phyloP scores from a whole-genome alignment of 2,113 vertebrate species.

The Ptilonorhynchus violaceus region DNA sequence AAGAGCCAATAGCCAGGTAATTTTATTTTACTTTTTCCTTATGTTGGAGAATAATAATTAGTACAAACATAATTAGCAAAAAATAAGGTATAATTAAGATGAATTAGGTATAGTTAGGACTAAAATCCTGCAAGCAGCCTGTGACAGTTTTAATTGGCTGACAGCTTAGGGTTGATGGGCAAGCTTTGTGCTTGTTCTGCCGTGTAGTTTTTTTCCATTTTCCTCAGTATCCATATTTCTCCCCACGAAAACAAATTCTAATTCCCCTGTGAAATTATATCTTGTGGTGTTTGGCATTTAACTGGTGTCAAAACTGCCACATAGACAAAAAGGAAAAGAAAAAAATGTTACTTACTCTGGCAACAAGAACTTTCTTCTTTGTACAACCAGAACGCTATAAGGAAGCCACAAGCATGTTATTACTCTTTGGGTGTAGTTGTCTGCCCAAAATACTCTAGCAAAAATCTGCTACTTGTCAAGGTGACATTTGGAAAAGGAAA shows the following conservation, averaged over 20 bases:
- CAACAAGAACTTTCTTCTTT: conserved; percentile 36
- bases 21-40: neutral
- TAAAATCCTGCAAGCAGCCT: neutral
- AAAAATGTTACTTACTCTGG: conserved; percentile 19
- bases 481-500: neutral
- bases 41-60: neutral
- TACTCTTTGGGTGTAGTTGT: neutral
- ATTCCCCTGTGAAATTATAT: no score
- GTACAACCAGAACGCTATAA: conserved; percentile 46
- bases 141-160: no score
- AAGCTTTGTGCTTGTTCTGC: no score
- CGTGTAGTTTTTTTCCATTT: no score
- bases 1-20: neutral
- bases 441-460: neutral
- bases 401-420: neutral
- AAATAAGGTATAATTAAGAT: neutral
- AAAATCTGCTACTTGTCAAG: neutral
- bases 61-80: neutral
- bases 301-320: no score
- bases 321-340: neutral
- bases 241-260: no score
- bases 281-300: no score
- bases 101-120: neutral
- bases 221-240: no score
- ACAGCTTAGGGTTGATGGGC: no score